Base-by-base conservation (phyloP, 2,888 invertebrate genomes). In the Holacanthella duospinosa region DNA sequence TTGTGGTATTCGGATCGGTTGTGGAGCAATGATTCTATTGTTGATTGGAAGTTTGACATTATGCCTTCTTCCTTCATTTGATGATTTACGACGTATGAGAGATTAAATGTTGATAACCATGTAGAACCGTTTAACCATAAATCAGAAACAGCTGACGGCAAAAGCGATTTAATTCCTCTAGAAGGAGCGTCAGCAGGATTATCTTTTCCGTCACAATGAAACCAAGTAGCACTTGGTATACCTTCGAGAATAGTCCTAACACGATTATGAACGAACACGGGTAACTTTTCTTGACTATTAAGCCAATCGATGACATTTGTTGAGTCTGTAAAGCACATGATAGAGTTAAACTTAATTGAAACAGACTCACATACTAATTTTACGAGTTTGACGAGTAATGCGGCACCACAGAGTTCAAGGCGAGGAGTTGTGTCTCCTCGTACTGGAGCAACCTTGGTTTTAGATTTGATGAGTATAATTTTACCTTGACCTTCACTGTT, bases 371-470 rank as follows among this genome's bases (percentile, higher is more conserved):
- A 28, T 0, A 69, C 63, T 16, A 64, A 64, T 9, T 57, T 27
- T 26, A 68, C 43, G 21, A 74, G 61, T 59, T 67, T 59, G 9
- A 74, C 60, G 3, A 74, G 55, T 9, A 75, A 60, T 3, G 71
- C 55, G 1, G 75, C 74, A 24, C 65, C 73, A 43, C 71, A 71
- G 0, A 75, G 65, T 60, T 75, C 74, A 9, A 75, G 61, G 4
- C 69, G 43, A 4, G 75, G 75, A 12, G 75, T 55, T 3, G 74
- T 65, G 2, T 71, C 57, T 9, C 55, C 62, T 61, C 70, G 68
- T 12, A 70, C 28, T 2, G 71, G 73, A 1, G 73, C 67, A 2
- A 73, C 74, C 28, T 64, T 59, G 2, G 71, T 67, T 63, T 74
- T 73, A 4, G 72, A 61, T 26, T 48, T 36, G 1, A 65, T 21